Base-by-base conservation (phyloP, 1,140 invertebrate species). In the Neodiprion virginianus region DNA sequence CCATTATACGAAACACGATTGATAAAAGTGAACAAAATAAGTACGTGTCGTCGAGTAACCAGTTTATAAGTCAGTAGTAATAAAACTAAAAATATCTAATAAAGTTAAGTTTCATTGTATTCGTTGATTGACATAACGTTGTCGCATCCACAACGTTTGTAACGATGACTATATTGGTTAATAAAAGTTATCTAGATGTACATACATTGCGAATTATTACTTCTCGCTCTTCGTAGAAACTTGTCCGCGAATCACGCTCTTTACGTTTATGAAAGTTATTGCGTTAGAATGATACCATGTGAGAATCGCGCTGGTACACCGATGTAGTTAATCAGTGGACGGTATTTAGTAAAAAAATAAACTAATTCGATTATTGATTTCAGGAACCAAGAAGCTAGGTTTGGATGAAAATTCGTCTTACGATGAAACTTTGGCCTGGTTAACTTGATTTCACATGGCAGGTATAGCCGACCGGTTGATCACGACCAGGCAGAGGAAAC, bases 101-200 rank as follows among this genome's bases (percentile, higher is more conserved):
- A 86, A 86, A 82, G 82, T 87, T 87, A 83, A 84, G 81, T 88
- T 88, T 85, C 83, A 88, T 88, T 88, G 84, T 88, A 87, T 82
- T 83, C 82, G 82, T 88, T 85, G 79, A 84, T 80, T 82, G 74
- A 73, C 81, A 84, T 79, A 77, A 65, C 65, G 73, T 76, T 83
- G 82, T 84, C 82, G 79, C 80, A 83, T 84, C 79, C 82, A 80
- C 83, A 81, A 86, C 81, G 86, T 88, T 88, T 88, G 85, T 88
- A 87, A 88, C 85, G 78, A 88, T 85, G 84, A 88, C 84, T 83
- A 86, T 86, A 88, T 88, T 88, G 87, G 85, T 88, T 88, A 87
- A 88, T 88, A 89, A 88, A 88, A 89, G 87, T 88, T 88, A 86
- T 88, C 87, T 89, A 88, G 88, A 88, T 88, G 87, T 88, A 88